A percentile compares a stretch with the other conserved stretches of the same genome.
Conservation (phyloP, 92 coral and sea anemone species). For the Metridium senile region DNA sequence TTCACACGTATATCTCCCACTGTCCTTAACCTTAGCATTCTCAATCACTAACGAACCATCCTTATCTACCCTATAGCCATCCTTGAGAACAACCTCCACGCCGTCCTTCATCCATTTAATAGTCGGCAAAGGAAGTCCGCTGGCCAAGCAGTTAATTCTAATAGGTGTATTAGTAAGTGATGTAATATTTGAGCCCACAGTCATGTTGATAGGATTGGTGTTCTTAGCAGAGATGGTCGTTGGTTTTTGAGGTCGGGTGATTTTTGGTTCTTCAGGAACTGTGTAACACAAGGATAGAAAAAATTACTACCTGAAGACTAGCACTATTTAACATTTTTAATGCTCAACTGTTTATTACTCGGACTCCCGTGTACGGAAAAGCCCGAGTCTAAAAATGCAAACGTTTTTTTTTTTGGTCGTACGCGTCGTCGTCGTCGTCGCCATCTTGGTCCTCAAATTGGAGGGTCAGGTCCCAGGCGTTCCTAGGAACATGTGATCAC, state of each 20-base stretch:
- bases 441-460: too few relatives aligned
- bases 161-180: constrained; percentile 60
- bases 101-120: constrained; percentile 64
- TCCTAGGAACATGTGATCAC: too few relatives aligned
- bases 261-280: constrained; percentile 43
- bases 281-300: background rate
- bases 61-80: constrained; percentile 11
- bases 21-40: background rate
- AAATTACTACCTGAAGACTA: too few relatives aligned
- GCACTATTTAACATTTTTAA: too few relatives aligned
- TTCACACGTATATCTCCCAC: constrained; percentile 63
- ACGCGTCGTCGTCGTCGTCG: too few relatives aligned
- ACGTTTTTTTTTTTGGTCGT: too few relatives aligned
- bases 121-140: constrained; percentile 71
- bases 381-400: too few relatives aligned
- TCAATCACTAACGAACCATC: constrained; percentile 50
- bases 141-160: constrained; percentile 66
- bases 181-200: constrained; percentile 57
- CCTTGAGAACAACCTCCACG: constrained; percentile 10
- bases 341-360: too few relatives aligned
- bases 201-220: constrained; percentile 41
- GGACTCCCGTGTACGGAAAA: too few relatives aligned
- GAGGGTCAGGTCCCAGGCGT: too few relatives aligned
- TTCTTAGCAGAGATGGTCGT: constrained; percentile 23
- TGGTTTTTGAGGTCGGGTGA: constrained; percentile 31